These are phyloP conservation scores for Nannoperca australis DNA, from an alignment of 2,797 vertebrate species.

Conservation along the genomic window DNA sequence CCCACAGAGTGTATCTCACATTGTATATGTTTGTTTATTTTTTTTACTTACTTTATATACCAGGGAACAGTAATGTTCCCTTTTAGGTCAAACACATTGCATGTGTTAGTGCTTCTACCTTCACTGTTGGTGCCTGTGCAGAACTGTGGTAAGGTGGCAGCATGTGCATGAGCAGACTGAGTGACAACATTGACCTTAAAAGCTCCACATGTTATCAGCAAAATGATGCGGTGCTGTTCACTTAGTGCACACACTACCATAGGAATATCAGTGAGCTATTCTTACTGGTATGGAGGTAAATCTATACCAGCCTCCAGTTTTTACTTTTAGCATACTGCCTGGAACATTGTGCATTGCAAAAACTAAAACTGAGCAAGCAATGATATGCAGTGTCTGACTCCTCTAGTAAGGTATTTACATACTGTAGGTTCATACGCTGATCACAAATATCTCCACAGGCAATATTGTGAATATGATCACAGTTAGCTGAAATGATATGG, in stretches of 20 bases:
- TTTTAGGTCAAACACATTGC: slow-evolving; percentile 16
- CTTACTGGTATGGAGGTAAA: slow-evolving; percentile 3
- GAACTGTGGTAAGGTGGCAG: not conserved
- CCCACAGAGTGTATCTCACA: not conserved
- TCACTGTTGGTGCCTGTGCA: slow-evolving; percentile 5
- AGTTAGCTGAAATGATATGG: slow-evolving; percentile 23
- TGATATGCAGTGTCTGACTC: slow-evolving; percentile 7
- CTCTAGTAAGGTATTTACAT: slow-evolving; percentile 17
- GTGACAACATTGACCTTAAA: slow-evolving; percentile 34
- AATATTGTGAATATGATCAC: slow-evolving; percentile 32
- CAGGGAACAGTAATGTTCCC: not conserved
- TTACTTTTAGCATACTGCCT: slow-evolving; percentile 7
- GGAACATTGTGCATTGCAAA: not conserved
- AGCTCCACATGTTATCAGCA: slow-evolving; percentile 13
- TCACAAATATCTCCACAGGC: slow-evolving; percentile 38
- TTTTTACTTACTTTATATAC: slow-evolving; percentile 16
- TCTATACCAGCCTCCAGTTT: not conserved
- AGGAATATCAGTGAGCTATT: not conserved
- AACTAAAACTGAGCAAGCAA: slow-evolving; percentile 6
- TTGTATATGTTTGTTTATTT: slow-evolving; percentile 7
- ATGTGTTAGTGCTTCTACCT: slow-evolving; percentile 6
- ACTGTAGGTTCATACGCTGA: slow-evolving; percentile 30
- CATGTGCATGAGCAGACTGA: not conserved
- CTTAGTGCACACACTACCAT: not conserved
- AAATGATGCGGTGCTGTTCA: slow-evolving; percentile 10